These are phyloP conservation scores for Hydrochoerus hydrochaeris DNA, from an alignment of 2,113 vertebrate genomes.

Conservation along the genomic window DNA sequence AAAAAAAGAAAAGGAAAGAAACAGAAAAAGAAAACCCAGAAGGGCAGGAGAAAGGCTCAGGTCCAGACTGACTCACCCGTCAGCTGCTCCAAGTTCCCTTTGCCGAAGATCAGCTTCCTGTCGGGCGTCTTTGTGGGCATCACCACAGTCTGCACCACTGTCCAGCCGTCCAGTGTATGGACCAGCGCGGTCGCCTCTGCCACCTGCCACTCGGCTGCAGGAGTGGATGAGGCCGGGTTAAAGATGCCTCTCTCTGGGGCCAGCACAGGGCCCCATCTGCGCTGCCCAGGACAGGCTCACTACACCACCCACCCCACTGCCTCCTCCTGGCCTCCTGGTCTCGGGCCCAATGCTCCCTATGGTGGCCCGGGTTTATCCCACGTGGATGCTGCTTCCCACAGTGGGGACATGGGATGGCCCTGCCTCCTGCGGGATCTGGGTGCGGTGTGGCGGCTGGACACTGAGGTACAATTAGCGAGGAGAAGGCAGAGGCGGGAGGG, in stretches of 20 bases:
- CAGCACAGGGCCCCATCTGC: fast-evolving
- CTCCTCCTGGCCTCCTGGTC: neutral
- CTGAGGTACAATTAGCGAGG: neutral
- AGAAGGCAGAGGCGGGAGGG: neutral
- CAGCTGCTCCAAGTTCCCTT: conserved; percentile 91
- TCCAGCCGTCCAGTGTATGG: conserved; percentile 92
- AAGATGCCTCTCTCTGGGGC: fast-evolving
- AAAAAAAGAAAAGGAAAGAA: too few species aligned
- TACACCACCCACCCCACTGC: neutral
- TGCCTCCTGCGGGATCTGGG: neutral
- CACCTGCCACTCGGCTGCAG: conserved; percentile 91
- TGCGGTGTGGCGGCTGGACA: neutral
- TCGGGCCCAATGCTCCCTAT: neutral
- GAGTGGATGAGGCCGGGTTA: neutral
- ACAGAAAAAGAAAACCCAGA: neutral
- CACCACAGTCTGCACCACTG: conserved; percentile 89
- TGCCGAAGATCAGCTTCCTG: conserved; percentile 92
- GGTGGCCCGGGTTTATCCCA: neutral
- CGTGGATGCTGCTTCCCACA: neutral
- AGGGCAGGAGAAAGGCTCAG: fast-evolving
- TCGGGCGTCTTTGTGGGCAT: conserved; percentile 91
- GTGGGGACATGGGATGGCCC: fast-evolving
- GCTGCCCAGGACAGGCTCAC: fast-evolving
- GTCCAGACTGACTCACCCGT: conserved; percentile 87
- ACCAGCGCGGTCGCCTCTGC: conserved; percentile 92